Conservation (phyloP, 2,113 vertebrate species). For the Asarcornis scutulata region DNA sequence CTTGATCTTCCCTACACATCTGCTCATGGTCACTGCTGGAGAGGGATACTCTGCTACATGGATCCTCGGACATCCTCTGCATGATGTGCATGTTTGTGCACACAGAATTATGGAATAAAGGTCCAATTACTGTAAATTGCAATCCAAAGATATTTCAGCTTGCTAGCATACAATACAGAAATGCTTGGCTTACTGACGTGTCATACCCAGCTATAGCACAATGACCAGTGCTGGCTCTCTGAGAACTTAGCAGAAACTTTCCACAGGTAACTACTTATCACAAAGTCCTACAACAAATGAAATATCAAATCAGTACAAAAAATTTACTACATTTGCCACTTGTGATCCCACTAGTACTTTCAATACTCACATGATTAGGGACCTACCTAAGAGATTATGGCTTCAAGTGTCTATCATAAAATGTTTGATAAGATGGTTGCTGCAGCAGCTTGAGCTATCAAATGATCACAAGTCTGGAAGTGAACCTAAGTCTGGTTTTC, state of each 20-base stretch:
- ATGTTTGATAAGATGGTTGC: not conserved
- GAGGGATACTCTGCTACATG: not conserved
- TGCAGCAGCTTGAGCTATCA: not conserved
- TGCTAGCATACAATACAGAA: not conserved
- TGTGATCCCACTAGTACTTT: not conserved
- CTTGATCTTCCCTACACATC: not conserved
- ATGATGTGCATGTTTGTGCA: not conserved
- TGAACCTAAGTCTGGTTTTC: not conserved
- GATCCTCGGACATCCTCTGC: not conserved
- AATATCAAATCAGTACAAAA: not conserved
- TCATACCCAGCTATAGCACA: not conserved
- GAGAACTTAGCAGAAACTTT: fast-evolving
- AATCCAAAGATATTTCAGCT: not conserved
- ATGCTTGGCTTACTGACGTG: not conserved
- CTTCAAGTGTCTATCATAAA: not conserved
- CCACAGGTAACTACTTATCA: not conserved
- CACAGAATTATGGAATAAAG: not conserved
- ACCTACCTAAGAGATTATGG: not conserved
- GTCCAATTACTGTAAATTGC: not conserved
- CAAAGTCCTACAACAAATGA: not conserved
- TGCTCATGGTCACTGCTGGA: not conserved
- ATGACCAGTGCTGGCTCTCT: not conserved
- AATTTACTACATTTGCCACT: not conserved
- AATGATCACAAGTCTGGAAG: not conserved
- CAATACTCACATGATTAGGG: not conserved